Conservation (phyloP, 1,140 invertebrate species). For the Drosophila guanche region DNA sequence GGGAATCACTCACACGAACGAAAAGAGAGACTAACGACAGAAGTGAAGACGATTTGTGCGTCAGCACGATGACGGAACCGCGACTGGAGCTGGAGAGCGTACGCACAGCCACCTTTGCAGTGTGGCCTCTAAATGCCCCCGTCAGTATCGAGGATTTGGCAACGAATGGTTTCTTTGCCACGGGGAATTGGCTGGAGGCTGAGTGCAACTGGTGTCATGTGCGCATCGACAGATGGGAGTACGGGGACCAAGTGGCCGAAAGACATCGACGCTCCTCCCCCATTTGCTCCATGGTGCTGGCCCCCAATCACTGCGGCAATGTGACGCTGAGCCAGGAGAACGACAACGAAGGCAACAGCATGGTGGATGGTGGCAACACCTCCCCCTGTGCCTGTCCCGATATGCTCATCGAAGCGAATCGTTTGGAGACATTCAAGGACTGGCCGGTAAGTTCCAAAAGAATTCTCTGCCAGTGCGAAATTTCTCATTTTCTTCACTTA, state of each 20-base stretch:
- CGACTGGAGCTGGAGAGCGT: constrained; percentile 85
- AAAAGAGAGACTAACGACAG: no score
- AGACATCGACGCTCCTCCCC: constrained; percentile 85
- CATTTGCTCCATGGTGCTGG: constrained; percentile 88
- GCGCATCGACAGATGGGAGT: constrained; percentile 90
- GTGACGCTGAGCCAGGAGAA: constrained; percentile 80
- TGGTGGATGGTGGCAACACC: constrained; percentile 36
- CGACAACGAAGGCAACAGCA: constrained; percentile 59
- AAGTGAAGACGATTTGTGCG: no score
- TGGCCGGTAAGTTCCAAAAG: constrained; percentile 86
- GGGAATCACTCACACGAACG: not conserved
- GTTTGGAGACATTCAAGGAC: constrained; percentile 85
- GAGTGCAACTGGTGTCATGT: constrained; percentile 90
- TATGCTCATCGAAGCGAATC: constrained; percentile 69
- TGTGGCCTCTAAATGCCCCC: constrained; percentile 88
- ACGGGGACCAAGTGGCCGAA: constrained; percentile 86
- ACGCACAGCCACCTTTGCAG: constrained; percentile 87
- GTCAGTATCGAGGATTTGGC: constrained; percentile 88
- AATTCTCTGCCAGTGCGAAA: not conserved
- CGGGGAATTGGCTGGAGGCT: constrained; percentile 87
- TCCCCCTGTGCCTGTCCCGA: constrained; percentile 49
- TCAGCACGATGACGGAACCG: constrained; percentile 49
- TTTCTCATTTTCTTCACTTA: constrained; percentile 4
- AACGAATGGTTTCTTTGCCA: constrained; percentile 92
- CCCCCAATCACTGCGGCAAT: constrained; percentile 87